phyloP scores from a whole-genome alignment of 2,888 invertebrate species.

The Erebia aethiops region DNA sequence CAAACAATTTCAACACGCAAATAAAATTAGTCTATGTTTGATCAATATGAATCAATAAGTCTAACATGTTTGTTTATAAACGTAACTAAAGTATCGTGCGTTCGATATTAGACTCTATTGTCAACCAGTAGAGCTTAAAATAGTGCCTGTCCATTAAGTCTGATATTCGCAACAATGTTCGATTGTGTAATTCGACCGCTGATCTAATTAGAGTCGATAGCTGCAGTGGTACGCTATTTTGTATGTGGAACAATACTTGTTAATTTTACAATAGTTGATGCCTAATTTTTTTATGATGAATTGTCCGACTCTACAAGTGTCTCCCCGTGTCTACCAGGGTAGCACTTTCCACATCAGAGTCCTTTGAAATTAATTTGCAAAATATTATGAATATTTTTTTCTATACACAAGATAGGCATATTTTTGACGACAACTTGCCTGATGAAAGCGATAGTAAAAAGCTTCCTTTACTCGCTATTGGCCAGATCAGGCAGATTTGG shows the following conservation, averaged over 20 bases:
- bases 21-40: background rate
- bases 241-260: conserved; percentile 16
- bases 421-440: no score
- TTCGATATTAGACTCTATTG: background rate
- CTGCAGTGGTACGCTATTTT: conserved; percentile 36
- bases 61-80: conserved; percentile 5
- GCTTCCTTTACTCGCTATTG: no score
- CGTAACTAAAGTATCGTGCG: background rate
- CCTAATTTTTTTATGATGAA: no score
- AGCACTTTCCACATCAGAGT: no score
- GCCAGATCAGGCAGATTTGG: no score
- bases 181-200: conserved; percentile 36
- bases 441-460: no score
- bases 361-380: no score
- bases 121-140: background rate
- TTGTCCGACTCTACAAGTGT: no score
- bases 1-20: background rate
- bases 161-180: conserved; percentile 23
- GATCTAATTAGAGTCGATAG: conserved; percentile 43
- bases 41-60: conserved; percentile 11
- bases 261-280: conserved; percentile 15
- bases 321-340: no score
- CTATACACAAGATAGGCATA: no score
- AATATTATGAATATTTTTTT: no score
- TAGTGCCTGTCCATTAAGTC: conserved; percentile 11